Evolutionary conservation across 2,888 invertebrate genomes (phyloP).

Genomic region (Protonemura montana): DNA sequence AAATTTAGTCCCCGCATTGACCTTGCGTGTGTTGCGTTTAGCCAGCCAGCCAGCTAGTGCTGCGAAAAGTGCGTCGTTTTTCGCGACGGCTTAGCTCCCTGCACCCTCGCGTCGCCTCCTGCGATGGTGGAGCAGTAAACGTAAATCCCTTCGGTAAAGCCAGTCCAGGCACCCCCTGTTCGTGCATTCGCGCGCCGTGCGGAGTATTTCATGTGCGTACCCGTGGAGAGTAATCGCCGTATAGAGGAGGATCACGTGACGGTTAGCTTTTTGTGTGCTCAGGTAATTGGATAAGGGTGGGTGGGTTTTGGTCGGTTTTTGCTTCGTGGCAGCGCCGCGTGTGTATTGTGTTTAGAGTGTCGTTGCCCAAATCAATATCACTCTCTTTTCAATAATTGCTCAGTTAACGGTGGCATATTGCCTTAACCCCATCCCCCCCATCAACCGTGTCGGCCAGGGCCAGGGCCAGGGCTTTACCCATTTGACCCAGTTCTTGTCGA

Average conservation of each 20-base stretch:
- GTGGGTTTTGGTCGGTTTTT: neutral
- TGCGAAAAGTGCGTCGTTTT: too few relatives aligned
- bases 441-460: too few relatives aligned
- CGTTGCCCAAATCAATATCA: neutral
- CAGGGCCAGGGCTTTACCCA: neutral
- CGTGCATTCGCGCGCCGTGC: too few relatives aligned
- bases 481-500: neutral
- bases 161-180: neutral
- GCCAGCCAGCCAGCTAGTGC: too few relatives aligned
- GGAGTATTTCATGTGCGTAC: too few relatives aligned
- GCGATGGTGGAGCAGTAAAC: too few relatives aligned
- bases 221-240: neutral
- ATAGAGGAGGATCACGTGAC: neutral
- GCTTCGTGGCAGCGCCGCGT: neutral
- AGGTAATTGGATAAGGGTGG: conserved; percentile 4
- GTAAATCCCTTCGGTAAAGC: too few relatives aligned
- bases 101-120: too few relatives aligned
- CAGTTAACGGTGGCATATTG: neutral
- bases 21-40: too few relatives aligned
- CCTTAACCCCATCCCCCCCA: neutral
- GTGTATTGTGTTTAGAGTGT: neutral
- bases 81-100: too few relatives aligned
- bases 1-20: too few relatives aligned
- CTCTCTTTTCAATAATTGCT: neutral
- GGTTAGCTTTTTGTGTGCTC: neutral